Evolutionary conservation across 2,113 vertebrate genomes (phyloP), one percentile per base, ranked within the genome.

Genomic region (Cinclus cinclus): DNA sequence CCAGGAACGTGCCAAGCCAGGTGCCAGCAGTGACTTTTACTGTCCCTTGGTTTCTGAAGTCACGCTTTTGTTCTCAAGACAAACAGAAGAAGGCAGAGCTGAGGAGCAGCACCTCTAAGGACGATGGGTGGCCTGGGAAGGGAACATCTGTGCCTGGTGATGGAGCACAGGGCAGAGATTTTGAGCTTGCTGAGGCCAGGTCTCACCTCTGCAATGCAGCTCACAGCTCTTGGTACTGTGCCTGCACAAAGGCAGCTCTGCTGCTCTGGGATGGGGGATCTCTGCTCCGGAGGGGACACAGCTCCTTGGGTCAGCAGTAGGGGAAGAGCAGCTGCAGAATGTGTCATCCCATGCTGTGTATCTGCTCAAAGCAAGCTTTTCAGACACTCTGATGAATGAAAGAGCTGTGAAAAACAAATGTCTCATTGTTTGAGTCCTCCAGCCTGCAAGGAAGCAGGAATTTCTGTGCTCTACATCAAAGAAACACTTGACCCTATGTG

Each of bases 401-500:
- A 76, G 75, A 76, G 60, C 92, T 58, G 91, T 9, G 77, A 69
- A 64, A 94, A 96, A 91, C 86, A 90, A 92, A 88, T 18, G 52
- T 46, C 89, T 78, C 71, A 7, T 46, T 97, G 81, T 96, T 52
- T 12, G 70, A 91, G 53, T 82, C 49, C 77, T 87, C 81, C 84
- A 82, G 91, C 44, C 67, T 56, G 49, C 62, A 8, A 93, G 89
- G 65, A 94, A 95, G 84, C 77, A 49, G 77, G 77, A 75, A 92
- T 75, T 92, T 84, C 91, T 76, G 44, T 7, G 77, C 37, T 30
- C 49, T 15, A 33, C 80, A 60, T 84, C 94, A 95, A 91, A 96
- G 81, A 52, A 84, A 53, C 91, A 89, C 91, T 95, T 95, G 96
- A 96, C 95, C 87, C 65, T 25, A 1, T 6, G 69, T 68, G 89